These are phyloP conservation scores for Ferdinandea cuprea DNA, from an alignment of 2,888 invertebrate species.

Conservation along the genomic window DNA sequence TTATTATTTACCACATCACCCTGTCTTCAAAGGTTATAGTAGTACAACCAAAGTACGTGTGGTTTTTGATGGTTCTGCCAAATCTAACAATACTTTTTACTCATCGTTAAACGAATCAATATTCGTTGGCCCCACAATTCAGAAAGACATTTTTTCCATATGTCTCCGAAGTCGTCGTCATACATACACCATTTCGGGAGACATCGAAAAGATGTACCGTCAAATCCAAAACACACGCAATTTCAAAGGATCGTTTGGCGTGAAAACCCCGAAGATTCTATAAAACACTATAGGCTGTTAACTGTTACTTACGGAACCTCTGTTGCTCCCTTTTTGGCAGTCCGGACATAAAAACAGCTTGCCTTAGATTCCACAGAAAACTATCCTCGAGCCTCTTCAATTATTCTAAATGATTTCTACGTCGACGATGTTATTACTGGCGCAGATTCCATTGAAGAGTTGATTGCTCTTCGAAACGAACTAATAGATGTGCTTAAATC, in stretches of 20 bases:
- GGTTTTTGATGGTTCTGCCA: conserved; percentile 58
- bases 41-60: conserved; percentile 50
- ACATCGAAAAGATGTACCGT: conserved; percentile 67
- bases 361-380: conserved; percentile 48
- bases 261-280: neutral
- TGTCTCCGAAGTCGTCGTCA: conserved; percentile 43
- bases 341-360: conserved; percentile 54
- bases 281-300: conserved; percentile 7
- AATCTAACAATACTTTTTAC: neutral
- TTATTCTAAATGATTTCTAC: conserved; percentile 72
- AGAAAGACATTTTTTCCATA: conserved; percentile 43
- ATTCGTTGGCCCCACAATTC: conserved; percentile 49
- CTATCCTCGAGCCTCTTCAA: conserved; percentile 59
- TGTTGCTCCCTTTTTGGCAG: conserved; percentile 48
- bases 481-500: conserved; percentile 11
- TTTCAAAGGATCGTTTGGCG: conserved; percentile 65
- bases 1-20: conserved; percentile 26
- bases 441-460: conserved; percentile 38
- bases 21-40: conserved; percentile 23
- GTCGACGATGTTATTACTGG: conserved; percentile 75
- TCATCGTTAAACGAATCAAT: conserved; percentile 47
- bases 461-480: conserved; percentile 10
- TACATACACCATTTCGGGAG: conserved; percentile 48
- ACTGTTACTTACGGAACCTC: conserved; percentile 18
- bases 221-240: conserved; percentile 37